phyloP scores from a whole-genome alignment of 2,113 vertebrate species.

The Mesoclemmys tuberculata region DNA sequence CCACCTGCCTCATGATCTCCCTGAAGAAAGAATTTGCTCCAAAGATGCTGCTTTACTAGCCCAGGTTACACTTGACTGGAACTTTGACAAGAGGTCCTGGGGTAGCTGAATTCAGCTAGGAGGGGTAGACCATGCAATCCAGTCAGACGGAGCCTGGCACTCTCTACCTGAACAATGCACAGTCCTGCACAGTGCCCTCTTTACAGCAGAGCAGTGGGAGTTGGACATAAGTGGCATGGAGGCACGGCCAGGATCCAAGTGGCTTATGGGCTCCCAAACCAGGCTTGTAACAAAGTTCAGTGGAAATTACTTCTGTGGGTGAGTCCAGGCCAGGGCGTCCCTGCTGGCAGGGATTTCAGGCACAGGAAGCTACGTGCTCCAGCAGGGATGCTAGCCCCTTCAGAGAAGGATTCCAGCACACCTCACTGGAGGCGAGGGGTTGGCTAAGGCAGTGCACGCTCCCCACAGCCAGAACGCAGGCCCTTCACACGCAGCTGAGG shows the following conservation, averaged over 20 bases:
- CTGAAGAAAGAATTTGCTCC: background rate
- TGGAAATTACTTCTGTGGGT: background rate
- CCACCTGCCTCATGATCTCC: background rate
- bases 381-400: background rate
- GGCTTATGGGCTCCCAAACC: background rate
- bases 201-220: background rate
- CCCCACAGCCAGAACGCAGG: background rate
- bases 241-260: background rate
- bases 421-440: background rate
- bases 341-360: background rate
- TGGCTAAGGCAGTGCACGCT: background rate
- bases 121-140: background rate
- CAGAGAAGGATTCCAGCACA: background rate
- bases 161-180: background rate
- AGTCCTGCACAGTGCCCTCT: background rate
- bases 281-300: background rate
- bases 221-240: background rate
- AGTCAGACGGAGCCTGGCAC: background rate
- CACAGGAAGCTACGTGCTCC: background rate
- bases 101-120: background rate
- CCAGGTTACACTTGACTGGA: background rate
- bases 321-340: background rate
- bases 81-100: background rate
- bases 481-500: background rate
- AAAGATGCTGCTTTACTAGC: background rate